Base-by-base conservation (phyloP, 2,888 invertebrate genomes). In the Drosophila mercatorum region DNA sequence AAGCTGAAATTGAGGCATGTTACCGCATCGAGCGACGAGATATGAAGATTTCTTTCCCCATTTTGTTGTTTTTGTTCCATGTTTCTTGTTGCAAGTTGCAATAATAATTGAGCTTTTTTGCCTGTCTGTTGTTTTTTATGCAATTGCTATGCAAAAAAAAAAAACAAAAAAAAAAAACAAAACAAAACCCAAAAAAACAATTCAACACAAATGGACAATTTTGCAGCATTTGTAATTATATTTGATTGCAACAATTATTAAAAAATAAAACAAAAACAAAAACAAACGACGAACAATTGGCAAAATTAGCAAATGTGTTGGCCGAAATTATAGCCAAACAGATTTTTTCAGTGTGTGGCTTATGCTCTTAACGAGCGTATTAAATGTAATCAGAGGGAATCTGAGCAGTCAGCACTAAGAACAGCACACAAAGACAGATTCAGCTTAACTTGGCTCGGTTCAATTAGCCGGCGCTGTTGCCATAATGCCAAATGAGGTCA, bases 221-320 rank as follows among this genome's bases (percentile, higher is more conserved):
- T 74, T 55, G 75, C 73, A 75, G 82, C 75, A 78, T 80, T 89
- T 78, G 80, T 75, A 89, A 86, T 89, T 89, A 82, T 71, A 70
- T 80, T 88, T 87, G 78, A 89, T 86, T 89, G 87, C 89, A 64
- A 79, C 84, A 79, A 84, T 88, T 84, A 84, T 88, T 78, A 71
- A 69, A 62, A 59, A 56, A 55, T 34, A 55, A 49, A 66, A 59
- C 12, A 55, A 49, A 51, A 51, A 68, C 55, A 53, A 51, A 51
- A 51, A 68, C 55, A 53, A 55, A n/a, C n/a, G n/a, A 52, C 38
- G 60, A 67, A 14, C 72, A 77, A 68, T 72, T 53, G 63, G 60
- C 47, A 28, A 76, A 55, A 64, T 59, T 38, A 51, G 40, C 52
- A 64, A 75, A 66, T 61, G 71, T 75, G 75, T 76, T 67, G 76